Evolutionary conservation across 1,140 invertebrate species (phyloP), one percentile per base, ranked within the genome.

Genomic region (Calycopis cecrops): DNA sequence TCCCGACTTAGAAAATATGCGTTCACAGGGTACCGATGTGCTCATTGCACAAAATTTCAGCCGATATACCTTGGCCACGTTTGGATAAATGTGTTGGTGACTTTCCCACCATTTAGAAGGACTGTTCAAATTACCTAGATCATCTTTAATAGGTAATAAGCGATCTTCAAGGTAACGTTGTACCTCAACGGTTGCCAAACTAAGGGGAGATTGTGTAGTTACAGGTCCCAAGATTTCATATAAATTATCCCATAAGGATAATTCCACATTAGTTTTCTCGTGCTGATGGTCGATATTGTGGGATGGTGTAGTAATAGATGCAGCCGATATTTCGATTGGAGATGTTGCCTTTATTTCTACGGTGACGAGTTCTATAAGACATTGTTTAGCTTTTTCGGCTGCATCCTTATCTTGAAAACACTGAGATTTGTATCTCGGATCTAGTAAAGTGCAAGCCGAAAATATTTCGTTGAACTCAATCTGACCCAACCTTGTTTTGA

Each of bases 21-120:
- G 62, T 57, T 76, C 68, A 40, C 64, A 76, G 8, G 70, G 66
- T 16, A 73, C 70, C 0, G 73, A 73, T 12, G 71, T 73, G 11
- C 65, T 63, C 1, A 69, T 60, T 16, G 66, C 61, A 17, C 66
- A 65, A 35, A 47, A 65, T 9, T 64, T 34, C 7, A 14, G 55
- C 9, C 52, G 16, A 48, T 57, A 57, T 47, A 67, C 42, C 60
- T 73, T 44, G 11, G 9, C 12, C 35, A 76, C 55, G 52, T 68
- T 57, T 1, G 67, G 62, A 18, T 73, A 69, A 1, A 67, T 40
- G 40, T 44, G 38, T 18, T 52, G 59, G 40, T 67, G 63, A 14
- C 40, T 54, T 55, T 55, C 51, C 63, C 71, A 73, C 65, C 66
- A 73, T 21, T 55, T 35, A 9, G 66, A 37, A 10, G 60, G 61